Evolutionary conservation across 2,113 vertebrate species (phyloP).

Genomic region (Ammodytes dubius): DNA sequence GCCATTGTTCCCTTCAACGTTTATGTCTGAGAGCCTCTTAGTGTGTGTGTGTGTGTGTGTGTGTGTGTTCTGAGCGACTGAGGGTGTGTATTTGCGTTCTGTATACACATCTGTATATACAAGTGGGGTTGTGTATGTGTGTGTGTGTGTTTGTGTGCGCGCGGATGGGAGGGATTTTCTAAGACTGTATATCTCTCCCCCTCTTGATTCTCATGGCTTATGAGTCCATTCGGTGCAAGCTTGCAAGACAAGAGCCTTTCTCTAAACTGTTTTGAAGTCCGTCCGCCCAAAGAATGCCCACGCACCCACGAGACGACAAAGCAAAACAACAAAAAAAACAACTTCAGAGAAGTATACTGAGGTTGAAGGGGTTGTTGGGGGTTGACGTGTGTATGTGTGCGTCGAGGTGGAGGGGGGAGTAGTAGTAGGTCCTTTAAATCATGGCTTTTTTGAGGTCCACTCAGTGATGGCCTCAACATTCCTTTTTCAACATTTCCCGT

Average conservation of each 20-base stretch:
- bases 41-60: background rate
- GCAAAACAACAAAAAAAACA: constrained; percentile 42
- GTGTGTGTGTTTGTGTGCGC: constrained; percentile 36
- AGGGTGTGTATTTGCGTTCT: constrained; percentile 42
- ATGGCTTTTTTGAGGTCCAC: constrained; percentile 78
- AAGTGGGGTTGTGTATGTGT: constrained; percentile 41
- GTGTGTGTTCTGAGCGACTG: constrained; percentile 8
- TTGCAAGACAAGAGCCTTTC: constrained; percentile 32
- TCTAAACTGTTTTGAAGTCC: constrained; percentile 22
- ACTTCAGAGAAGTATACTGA: constrained; percentile 27
- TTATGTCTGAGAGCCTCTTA: constrained; percentile 9
- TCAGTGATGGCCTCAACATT: constrained; percentile 42
- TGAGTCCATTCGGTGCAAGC: constrained; percentile 60
- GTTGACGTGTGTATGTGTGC: constrained; percentile 9
- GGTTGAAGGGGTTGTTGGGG: constrained; percentile 6
- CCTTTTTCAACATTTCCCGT: constrained; percentile 50
- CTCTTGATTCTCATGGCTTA: constrained; percentile 57
- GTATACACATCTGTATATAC: constrained; percentile 70
- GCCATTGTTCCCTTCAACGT: constrained; percentile 29
- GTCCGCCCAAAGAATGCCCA: constrained; percentile 29
- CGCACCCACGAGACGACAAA: constrained; percentile 45
- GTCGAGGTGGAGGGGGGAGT: background rate
- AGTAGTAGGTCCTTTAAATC: constrained; percentile 73
- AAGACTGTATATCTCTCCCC: constrained; percentile 37
- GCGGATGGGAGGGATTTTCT: constrained; percentile 8